Evolutionary conservation across 2,888 invertebrate species (phyloP), one percentile per base, ranked within the genome.

Genomic region (Phragmatobia fuliginosa): DNA sequence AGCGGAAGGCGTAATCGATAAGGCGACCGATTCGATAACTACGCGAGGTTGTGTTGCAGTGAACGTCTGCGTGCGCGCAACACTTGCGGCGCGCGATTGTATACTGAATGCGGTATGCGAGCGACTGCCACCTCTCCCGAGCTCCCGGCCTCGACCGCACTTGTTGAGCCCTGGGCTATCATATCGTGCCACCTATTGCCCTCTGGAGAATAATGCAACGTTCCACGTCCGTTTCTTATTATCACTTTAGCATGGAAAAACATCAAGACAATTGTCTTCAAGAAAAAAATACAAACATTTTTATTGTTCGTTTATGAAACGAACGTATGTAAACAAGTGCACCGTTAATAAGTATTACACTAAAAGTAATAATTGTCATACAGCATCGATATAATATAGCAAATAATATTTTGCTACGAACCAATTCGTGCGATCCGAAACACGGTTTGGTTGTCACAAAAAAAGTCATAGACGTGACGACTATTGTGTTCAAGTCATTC

Each of bases 31-130:
- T 88, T 78, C 83, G 83, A 84, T 85, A 85, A 83, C 79, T 85
- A 83, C 84, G 87, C 86, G 86, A 82, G 72, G 81, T 84, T 85
- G 81, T 80, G 83, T 80, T 86, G 89, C 88, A 85, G 88, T 88
- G 89, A 89, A 84, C 84, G 88, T 85, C 79, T 84, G 92, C 92
- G 93, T 88, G 90, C 94, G 94, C 94, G 94, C 94, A 91, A 86
- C 91, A 90, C 91, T 91, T 86, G 88, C 87, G 91, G 88, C 94
- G 94, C 89, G 92, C 93, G 92, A 90, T 88, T 91, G 90, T 91
- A 89, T 78, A 94, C 94, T 95, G 94, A 93, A 82, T 88, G 87
- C 86, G 89, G 84, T 85, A 84, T 85, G 89, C 88, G 88, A 87
- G 83, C 90, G 90, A 87, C 87, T 89, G 86, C 90, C 91, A 89